phyloP scores from a whole-genome alignment of 2,888 invertebrate species.

The Machimus atricapillus region DNA sequence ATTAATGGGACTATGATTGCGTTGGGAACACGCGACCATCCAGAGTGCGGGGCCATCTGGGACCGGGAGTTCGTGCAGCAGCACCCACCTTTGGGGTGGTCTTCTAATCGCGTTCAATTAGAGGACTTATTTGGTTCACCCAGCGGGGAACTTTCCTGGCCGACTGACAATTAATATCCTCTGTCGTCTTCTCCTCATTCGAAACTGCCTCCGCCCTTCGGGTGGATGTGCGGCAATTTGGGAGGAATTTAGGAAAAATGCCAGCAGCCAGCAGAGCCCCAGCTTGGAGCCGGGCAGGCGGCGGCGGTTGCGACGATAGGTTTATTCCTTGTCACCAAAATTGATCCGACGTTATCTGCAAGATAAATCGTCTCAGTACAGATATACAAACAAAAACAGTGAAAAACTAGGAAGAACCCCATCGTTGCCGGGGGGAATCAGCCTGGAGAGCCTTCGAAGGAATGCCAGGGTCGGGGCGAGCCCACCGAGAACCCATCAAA shows the following conservation, averaged over 20 bases:
- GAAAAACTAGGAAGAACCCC: not conserved
- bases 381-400: not conserved
- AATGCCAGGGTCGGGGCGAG: not conserved
- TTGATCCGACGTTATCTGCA: not conserved
- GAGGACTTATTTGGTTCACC: not conserved
- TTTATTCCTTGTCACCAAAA: not conserved
- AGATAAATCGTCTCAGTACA: not conserved
- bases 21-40: not conserved
- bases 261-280: not conserved
- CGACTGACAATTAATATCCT: not conserved
- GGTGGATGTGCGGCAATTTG: not conserved
- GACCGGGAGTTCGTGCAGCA: not conserved
- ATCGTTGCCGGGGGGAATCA: not conserved
- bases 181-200: not conserved
- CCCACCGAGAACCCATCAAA: not conserved
- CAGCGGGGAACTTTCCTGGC: not conserved
- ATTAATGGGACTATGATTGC: constrained; percentile 3
- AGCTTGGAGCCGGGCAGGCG: not conserved
- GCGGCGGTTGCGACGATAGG: not conserved
- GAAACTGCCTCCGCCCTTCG: not conserved
- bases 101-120: not conserved
- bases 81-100: not conserved
- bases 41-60: not conserved
- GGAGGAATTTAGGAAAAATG: not conserved
- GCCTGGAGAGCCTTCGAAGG: not conserved